Conservation (phyloP, 2,113 vertebrate species). For the Cephalopholis sonnerati region DNA sequence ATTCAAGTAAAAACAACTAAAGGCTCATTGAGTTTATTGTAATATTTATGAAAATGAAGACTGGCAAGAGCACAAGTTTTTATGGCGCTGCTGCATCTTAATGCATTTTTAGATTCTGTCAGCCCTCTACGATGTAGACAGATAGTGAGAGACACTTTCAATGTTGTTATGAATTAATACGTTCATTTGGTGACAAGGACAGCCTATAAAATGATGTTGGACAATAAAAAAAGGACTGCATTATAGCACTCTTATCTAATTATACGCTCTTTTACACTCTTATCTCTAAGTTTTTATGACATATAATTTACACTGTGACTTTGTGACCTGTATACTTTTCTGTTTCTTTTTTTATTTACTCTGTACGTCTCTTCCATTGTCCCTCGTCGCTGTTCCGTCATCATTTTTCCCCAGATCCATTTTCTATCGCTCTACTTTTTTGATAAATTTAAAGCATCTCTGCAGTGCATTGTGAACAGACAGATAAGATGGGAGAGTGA, state of each 20-base stretch:
- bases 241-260: no score
- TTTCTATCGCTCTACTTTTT: neutral
- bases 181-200: neutral
- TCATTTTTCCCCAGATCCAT: neutral
- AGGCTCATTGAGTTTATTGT: no score
- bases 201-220: neutral
- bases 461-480: constrained; percentile 9
- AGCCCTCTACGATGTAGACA: neutral
- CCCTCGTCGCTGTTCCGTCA: neutral
- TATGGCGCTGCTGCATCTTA: no score
- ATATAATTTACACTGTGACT: neutral
- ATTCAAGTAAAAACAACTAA: no score
- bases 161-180: neutral
- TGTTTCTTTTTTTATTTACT: neutral
- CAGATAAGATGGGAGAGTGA: neutral
- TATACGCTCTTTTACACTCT: no score
- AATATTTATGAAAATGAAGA: no score
- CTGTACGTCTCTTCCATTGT: neutral
- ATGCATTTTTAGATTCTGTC: no score
- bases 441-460: neutral
- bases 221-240: neutral
- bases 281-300: neutral
- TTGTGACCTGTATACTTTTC: neutral
- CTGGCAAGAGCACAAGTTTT: no score
- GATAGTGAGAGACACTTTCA: neutral